Percentiles rank a stretch among this genome's conserved stretches.
phyloP scores from a whole-genome alignment of 1,140 invertebrate genomes.

The Eulimnadia texana region DNA sequence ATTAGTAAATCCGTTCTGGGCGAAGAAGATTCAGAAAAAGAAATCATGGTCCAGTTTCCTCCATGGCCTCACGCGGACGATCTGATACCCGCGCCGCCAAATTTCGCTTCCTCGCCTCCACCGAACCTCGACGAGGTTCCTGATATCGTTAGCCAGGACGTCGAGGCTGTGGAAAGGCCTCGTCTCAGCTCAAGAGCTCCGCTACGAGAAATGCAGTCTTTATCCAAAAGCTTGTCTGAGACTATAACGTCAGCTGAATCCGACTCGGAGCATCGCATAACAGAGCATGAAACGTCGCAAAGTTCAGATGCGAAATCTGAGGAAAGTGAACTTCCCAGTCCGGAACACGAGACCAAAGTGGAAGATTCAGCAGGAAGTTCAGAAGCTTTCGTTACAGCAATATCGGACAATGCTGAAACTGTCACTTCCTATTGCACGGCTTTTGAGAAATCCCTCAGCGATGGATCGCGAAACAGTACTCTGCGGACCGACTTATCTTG shows the following conservation, averaged over 20 bases:
- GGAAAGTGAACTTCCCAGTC: background rate
- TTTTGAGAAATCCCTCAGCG: background rate
- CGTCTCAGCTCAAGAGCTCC: background rate
- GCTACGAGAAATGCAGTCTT: background rate
- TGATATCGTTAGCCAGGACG: background rate
- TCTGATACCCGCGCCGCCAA: constrained; percentile 10
- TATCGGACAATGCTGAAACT: constrained; percentile 1
- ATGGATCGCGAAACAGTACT: constrained; percentile 9
- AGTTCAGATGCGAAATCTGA: constrained; percentile 19
- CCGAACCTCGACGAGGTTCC: background rate
- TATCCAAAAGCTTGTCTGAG: constrained; percentile 13
- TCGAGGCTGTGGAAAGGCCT: background rate
- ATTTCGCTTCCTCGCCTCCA: constrained; percentile 4
- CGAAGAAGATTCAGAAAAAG: constrained; percentile 4
- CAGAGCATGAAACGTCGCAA: constrained; percentile 26
- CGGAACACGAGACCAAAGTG: background rate
- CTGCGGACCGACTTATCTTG: constrained; percentile 7
- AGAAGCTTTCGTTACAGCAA: constrained; percentile 11
- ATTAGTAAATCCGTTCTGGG: background rate
- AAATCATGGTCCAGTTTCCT: constrained; percentile 15
- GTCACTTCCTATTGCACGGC: constrained; percentile 7
- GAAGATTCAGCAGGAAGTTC: background rate
- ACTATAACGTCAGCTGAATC: constrained; percentile 27
- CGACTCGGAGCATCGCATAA: constrained; percentile 27
- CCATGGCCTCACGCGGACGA: constrained; percentile 10